Evolutionary conservation across 1,140 invertebrate species (phyloP), one percentile per base, ranked within the genome.

Genomic region (Drosophila novamexicana): DNA sequence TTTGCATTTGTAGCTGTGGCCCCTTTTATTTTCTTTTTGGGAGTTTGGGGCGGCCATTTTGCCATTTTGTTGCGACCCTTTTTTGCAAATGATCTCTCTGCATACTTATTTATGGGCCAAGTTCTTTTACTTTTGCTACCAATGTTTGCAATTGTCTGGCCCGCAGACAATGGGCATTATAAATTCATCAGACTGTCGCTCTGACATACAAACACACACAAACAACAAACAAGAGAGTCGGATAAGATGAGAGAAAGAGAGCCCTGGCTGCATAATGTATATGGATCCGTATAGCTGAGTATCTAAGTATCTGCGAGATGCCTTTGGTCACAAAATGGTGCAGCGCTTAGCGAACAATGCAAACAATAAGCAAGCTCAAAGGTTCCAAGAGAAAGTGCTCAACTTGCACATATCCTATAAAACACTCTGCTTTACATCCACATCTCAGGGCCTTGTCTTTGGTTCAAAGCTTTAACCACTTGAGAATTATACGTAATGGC

Each of bases 101-200:
- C 32, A 34, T 39, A 63, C 59, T 63, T 70, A 71, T 75, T 75
- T 71, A 75, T 77, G 70, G 70, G 70, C 63, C 75, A 73, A 72
- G 50, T 67, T 73, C 36, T 62, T 76, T 61, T 62, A 57, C 50
- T 68, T 73, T 56, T 68, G 64, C 54, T 69, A 49, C 49, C 67
- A 64, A 70, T 58, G 71, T 68, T 81, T 76, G 75, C 83, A 81
- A 79, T 86, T 88, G 83, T 88, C 84, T 88, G 83, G 82, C 39
- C 79, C 16, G n/a, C 72, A 88, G 83, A 89, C 84, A 89, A 89
- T 89, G 80, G 74, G 77, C 80, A 89, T 89, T 89, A 89, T 89
- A 89, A 84, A 89, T 89, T 89, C 84, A 89, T 89, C 84, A 89
- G 84, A 84, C 77, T 66, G 79, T 69, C 70, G 54, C 52, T 36